Percentiles rank a stretch among this genome's conserved stretches.
Evolutionary conservation across 2,888 invertebrate species (phyloP).

Genomic region (Silvanus unidentatus): DNA sequence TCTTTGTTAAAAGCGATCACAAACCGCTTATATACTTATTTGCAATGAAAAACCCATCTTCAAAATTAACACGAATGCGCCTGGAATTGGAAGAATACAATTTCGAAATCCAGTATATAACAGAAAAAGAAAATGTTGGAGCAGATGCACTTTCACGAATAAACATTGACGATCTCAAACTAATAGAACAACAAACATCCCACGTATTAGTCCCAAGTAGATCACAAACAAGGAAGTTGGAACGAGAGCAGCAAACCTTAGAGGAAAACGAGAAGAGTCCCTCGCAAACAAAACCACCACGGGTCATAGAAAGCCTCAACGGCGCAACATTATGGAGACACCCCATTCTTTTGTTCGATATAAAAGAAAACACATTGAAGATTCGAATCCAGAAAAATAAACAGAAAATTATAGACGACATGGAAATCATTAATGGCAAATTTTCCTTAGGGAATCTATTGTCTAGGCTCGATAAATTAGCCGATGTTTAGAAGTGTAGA

Average conservation of each 20-base stretch:
- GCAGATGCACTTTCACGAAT: conserved; percentile 11
- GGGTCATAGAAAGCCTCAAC: not conserved
- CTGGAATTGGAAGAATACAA: conserved; percentile 15
- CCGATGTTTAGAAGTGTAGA: not conserved
- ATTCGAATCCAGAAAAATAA: not conserved
- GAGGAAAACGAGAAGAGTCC: too few relatives aligned
- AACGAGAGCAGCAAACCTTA: too few relatives aligned
- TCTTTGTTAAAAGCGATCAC: conserved; percentile 17
- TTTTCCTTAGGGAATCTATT: not conserved
- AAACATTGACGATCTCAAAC: not conserved
- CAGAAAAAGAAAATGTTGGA: conserved; percentile 9
- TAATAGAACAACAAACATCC: not conserved
- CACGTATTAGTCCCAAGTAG: not conserved
- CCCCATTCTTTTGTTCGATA: too few relatives aligned
- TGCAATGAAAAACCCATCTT: conserved; percentile 17
- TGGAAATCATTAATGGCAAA: not conserved
- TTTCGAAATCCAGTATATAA: conserved; percentile 3
- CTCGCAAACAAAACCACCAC: not conserved
- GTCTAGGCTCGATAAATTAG: not conserved
- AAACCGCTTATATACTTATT: conserved; percentile 16
- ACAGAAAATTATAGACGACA: too few relatives aligned
- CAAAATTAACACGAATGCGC: conserved; percentile 16
- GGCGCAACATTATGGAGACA: too few relatives aligned
- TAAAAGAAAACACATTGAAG: not conserved
- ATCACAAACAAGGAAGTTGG: not conserved